These are phyloP conservation scores for Elymnias hypermnestra DNA, from an alignment of 1,140 invertebrate species.

Conservation along the genomic window DNA sequence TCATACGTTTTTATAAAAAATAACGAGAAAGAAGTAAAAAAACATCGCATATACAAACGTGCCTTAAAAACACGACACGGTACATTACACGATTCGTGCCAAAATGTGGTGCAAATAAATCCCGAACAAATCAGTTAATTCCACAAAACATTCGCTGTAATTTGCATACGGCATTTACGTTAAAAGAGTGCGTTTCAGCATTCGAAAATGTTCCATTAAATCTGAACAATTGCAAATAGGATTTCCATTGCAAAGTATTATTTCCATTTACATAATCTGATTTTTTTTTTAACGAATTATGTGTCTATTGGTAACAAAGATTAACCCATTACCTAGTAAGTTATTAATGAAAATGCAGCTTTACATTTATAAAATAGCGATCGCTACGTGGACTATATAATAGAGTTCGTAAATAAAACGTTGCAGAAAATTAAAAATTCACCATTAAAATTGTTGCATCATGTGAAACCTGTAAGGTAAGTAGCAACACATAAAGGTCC, in stretches of 20 bases:
- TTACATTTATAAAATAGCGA: too few relatives aligned
- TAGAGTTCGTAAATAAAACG: too few relatives aligned
- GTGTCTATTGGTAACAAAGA: background rate
- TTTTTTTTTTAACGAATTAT: slow-evolving; percentile 1
- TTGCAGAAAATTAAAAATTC: too few relatives aligned
- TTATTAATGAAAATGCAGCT: too few relatives aligned
- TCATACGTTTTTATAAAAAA: too few relatives aligned
- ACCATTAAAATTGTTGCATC: too few relatives aligned
- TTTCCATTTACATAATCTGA: background rate
- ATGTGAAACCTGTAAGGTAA: too few relatives aligned
- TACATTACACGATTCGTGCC: slow-evolving; percentile 14
- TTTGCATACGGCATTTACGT: slow-evolving; percentile 27
- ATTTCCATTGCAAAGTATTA: slow-evolving; percentile 6
- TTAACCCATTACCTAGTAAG: too few relatives aligned
- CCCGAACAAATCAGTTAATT: slow-evolving; percentile 32
- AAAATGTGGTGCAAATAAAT: slow-evolving; percentile 29
- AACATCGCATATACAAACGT: too few relatives aligned
- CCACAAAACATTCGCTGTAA: slow-evolving; percentile 27
- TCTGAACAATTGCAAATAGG: slow-evolving; percentile 20
- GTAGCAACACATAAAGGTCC: too few relatives aligned
- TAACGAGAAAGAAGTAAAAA: too few relatives aligned
- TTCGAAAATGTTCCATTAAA: slow-evolving; percentile 23
- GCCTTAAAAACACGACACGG: slow-evolving; percentile 16
- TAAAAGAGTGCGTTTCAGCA: slow-evolving; percentile 22
- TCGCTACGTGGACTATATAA: too few relatives aligned